phyloP scores from a whole-genome alignment of 1,140 invertebrate genomes.

The Listronotus bonariensis region DNA sequence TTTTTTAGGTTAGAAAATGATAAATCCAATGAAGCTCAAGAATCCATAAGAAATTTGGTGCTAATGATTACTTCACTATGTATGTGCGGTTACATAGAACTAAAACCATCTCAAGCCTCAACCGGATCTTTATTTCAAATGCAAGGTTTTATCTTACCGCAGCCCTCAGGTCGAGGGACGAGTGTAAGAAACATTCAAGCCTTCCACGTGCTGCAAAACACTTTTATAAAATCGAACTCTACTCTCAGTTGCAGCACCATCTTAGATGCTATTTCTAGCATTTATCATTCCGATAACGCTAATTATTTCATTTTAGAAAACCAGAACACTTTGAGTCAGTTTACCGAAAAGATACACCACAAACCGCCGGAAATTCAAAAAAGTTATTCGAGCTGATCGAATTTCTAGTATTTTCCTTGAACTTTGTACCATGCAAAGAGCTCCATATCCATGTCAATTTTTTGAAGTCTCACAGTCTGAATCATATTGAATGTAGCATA shows the following conservation, averaged over 20 bases:
- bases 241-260: constrained; percentile 85
- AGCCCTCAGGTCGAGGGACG: constrained; percentile 84
- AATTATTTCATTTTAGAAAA: constrained; percentile 99
- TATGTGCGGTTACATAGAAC: constrained; percentile 89
- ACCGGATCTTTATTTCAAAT: constrained; percentile 90
- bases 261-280: constrained; percentile 92
- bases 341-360: constrained; percentile 91
- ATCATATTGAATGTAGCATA: constrained; percentile 82
- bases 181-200: constrained; percentile 93
- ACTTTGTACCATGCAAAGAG: constrained; percentile 99
- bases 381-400: constrained; percentile 96
- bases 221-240: constrained; percentile 89
- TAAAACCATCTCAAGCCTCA: constrained; percentile 82
- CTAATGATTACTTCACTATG: constrained; percentile 91
- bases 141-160: constrained; percentile 88
- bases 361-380: constrained; percentile 91
- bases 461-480: constrained; percentile 74
- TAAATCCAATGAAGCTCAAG: constrained; percentile 76
- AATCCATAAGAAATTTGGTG: constrained; percentile 90
- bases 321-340: constrained; percentile 93
- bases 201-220: constrained; percentile 92
- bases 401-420: constrained; percentile 95
- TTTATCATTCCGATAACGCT: constrained; percentile 96
- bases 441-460: constrained; percentile 90
- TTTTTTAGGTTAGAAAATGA: constrained; percentile 72